phyloP scores from a whole-genome alignment of 2,888 invertebrate genomes.

The Hemithea aestivaria region DNA sequence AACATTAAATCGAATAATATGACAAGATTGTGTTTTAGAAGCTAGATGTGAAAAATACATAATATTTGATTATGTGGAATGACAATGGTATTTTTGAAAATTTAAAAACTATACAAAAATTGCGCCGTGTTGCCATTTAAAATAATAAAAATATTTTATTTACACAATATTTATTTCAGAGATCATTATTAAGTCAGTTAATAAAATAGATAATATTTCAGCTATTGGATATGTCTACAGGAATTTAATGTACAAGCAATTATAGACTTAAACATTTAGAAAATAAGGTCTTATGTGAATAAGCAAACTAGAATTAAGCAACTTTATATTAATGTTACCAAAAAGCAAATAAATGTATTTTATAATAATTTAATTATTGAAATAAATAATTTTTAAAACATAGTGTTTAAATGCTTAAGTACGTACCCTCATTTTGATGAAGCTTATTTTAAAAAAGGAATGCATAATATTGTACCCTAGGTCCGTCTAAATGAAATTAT shows the following conservation, averaged over 20 bases:
- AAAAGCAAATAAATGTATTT: slow-evolving; percentile 18
- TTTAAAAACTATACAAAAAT: no score
- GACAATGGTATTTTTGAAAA: no score
- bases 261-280: slow-evolving; percentile 15
- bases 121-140: not conserved
- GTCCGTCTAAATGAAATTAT: no score
- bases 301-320: slow-evolving; percentile 11
- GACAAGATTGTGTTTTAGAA: no score
- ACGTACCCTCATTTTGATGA: slow-evolving; percentile 31
- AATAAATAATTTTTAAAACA: slow-evolving; percentile 30
- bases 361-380: slow-evolving; percentile 27
- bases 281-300: slow-evolving; percentile 22
- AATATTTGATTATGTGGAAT: no score
- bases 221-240: slow-evolving; percentile 2
- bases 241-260: slow-evolving; percentile 10
- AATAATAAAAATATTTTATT: slow-evolving; percentile 8
- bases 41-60: no score
- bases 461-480: slow-evolving; percentile 16
- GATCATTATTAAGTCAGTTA: slow-evolving; percentile 24
- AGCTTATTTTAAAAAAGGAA: slow-evolving; percentile 18
- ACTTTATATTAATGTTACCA: slow-evolving; percentile 6
- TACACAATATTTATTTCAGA: slow-evolving; percentile 23
- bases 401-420: slow-evolving; percentile 20
- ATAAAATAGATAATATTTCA: slow-evolving; percentile 16
- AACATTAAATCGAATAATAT: no score